Evolutionary conservation across 2,797 vertebrate species (phyloP), one percentile per base, ranked within the genome.

Genomic region (Myotis planiceps): DNA sequence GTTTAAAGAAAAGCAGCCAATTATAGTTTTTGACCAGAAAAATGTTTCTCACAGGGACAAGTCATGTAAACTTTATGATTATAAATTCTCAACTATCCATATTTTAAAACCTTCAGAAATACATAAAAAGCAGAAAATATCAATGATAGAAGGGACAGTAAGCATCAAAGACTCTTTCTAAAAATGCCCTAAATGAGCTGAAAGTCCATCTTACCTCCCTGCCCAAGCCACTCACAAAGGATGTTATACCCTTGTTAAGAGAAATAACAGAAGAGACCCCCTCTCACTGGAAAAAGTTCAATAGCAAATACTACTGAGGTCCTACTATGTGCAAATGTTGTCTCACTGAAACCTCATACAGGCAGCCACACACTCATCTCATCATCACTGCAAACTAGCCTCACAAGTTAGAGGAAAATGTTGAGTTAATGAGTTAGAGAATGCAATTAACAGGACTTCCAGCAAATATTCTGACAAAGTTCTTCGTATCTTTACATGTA

Each of bases 81-180:
- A 88, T 37, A 83, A 78, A 89, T 86, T 79, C 34, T 71, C 83
- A 91, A 66, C 15, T 71, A 78, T 9, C n/a, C 8, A 69, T 39
- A 84, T 78, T 90, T 90, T 13, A 96, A 88, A 92, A 85, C 18
- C 15, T 90, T 93, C 76, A 91, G 45, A 93, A 42, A 92, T 65
- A 80, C 13, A 84, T 47, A 90, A 87, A 68, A 80, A 92, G 45
- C 55, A 90, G 55, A 85, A 91, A 93, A 39, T 86, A 45, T 27
- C 16, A 79, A 42, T 83, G 87, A 89, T 5, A 63, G 53, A 87
- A 87, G 3, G 34, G 19, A 84, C 23, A 55, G 34, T 39, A 65
- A 51, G 3, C 21, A 63, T 34, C 55, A 53, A 92, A 90, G 39
- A 10, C 19, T 65, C 58, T 45, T 65, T 32, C 6, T 25, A 55